A percentile compares a stretch with the other conserved stretches of the same genome.
Evolutionary conservation across 2,113 vertebrate genomes (phyloP).

Genomic region (Cyprinodon variegatus): DNA sequence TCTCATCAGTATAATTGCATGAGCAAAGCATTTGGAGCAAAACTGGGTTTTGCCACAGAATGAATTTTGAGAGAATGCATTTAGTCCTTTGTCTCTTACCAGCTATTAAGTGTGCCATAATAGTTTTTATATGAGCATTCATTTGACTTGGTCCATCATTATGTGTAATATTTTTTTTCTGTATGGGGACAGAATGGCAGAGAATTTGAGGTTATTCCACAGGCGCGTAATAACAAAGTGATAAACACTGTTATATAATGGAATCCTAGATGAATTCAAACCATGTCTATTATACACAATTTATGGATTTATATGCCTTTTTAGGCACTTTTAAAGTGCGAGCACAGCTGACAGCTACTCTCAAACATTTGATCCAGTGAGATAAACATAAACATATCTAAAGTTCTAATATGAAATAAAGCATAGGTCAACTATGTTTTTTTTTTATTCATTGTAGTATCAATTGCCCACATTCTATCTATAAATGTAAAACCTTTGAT

Average conservation of each 20-base stretch:
- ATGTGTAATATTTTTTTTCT: conserved; percentile 22
- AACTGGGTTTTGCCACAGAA: conserved; percentile 7
- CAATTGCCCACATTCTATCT: background rate
- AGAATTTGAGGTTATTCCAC: conserved; percentile 1
- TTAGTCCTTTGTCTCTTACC: conserved; percentile 22
- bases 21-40: conserved; percentile 2
- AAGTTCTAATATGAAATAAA: background rate
- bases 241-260: conserved; percentile 3
- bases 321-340: background rate
- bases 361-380: background rate
- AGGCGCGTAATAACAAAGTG: background rate
- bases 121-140: conserved; percentile 23
- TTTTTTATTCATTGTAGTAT: background rate
- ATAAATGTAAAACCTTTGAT: background rate
- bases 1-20: background rate
- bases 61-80: conserved; percentile 5
- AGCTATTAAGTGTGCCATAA: conserved; percentile 27
- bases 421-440: background rate
- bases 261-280: background rate
- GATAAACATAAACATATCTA: background rate
- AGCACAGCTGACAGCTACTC: background rate
- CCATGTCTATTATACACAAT: background rate
- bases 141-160: conserved; percentile 26
- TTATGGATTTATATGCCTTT: background rate
- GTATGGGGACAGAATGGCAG: conserved; percentile 5